Base-by-base conservation (phyloP, 2,888 invertebrate genomes). In the Drosophila hawaiiensis region DNA sequence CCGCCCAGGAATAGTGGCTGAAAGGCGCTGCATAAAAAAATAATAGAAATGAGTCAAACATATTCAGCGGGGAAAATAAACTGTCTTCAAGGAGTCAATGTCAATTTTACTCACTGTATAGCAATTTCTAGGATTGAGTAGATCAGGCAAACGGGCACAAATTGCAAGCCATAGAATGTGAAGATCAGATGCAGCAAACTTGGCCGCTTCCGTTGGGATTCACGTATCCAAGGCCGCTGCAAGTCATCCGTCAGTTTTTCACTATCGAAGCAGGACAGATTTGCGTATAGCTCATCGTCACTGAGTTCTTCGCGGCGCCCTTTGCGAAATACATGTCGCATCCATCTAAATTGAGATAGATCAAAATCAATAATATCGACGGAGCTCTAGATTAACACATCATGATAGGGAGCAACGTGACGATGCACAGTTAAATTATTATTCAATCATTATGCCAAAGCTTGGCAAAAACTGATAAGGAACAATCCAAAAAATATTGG, bases 1-100 rank as follows among this genome's bases (percentile, higher is more conserved):
- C 94, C 94, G 65, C 96, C 96, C 22, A 96, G 93, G 78, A 96
- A 95, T 80, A 95, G 85, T 1, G 96, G 96, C 82, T 95, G 95
- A 12, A 94, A 93, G 75, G 96, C 93, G 86, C 96, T 96, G 93
- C 4, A 37, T 9, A n/a, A 25, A n/a, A 28, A 49, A 54, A 10
- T 25, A 10, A 16, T 9, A 47, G 4, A 9, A 16, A 25, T 25
- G 2, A 9, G 3, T 3, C 9, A n/a, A 9, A 19, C 39, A 39
- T 3, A 4, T 39, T 39, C 3, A 39, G 10, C 1, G 41, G 10
- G 5, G 43, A 43, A 43, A 22, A 12, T 12, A 22, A 12, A 22
- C 4, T 1, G 43, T 3, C 43, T 43, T 43, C 16, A 25, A 25
- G 47, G 25, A 25, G 47, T 16, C 9, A 25, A 9, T 25, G 25